Base-by-base conservation (phyloP, 1,140 invertebrate genomes). In the Magallana ariakensis region DNA sequence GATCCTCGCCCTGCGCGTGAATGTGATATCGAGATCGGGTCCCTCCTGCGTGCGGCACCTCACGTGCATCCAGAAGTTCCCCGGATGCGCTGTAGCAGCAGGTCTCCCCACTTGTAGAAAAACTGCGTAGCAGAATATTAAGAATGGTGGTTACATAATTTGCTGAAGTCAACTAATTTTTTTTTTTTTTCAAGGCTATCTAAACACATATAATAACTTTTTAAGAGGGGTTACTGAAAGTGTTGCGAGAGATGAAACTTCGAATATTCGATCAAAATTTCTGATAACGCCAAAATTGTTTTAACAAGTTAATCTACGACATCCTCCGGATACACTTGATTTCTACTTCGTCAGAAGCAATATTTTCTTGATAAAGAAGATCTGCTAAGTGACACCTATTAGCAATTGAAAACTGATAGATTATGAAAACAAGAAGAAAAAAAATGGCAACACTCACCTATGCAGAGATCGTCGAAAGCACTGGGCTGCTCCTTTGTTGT, bases 61-160 rank as follows among this genome's bases (percentile, higher is more conserved):
- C 89, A 53, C 90, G 85, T 55, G 91, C 89, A 85, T 92, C 89
- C 85, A 94, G 81, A 3, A 94, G 87, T 80, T 92, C 90, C 1
- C 90, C 89, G 11, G 87, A 19, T 3, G 82, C 75, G 83, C 88
- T 87, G 87, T 93, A 94, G 70, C 93, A 94, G 89, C 93, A 94
- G 0, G 87, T 84, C 60, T 91, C 90, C 16, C 90, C 92, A 13
- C 89, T 85, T 26, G 83, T 81, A 15, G 80, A 62, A 46, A 46
- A 46, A 46, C 33, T 54, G 60, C 46, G 57, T 91, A 91, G 85
- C 26, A 88, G 83, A n/a, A 75, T 16, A 83, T 57, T 83, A 87
- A 19, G 22, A 66, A 22, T 22, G 19, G 53, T 57, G 4, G 15
- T 58, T 70, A 22, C 75, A 53, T 15, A 60, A 53, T 80, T 62